A percentile compares a stretch with the other conserved stretches of the same genome.
Conservation (phyloP, 2,888 invertebrate species). For the Sinohyriopsis cumingii region DNA sequence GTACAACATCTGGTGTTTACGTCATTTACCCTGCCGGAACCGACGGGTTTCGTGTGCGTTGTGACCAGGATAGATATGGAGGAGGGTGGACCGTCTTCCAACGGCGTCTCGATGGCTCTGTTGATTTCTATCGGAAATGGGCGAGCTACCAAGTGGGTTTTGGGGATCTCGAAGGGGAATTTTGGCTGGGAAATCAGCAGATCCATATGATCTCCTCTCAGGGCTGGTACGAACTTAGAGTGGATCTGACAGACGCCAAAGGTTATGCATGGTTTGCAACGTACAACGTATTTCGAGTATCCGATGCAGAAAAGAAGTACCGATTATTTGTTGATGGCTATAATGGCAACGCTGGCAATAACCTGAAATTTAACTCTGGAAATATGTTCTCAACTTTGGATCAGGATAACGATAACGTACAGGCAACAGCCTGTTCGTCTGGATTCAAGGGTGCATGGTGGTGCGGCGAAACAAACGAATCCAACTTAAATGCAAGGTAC, state of each 20-base stretch:
- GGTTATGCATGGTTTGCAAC: slow-evolving; percentile 3
- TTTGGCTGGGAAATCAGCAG: slow-evolving; percentile 22
- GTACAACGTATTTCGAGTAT: slow-evolving; percentile 12
- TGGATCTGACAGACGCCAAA: slow-evolving; percentile 11
- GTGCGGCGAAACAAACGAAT: too few species aligned
- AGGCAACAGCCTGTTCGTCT: too few species aligned
- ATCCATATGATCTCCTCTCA: slow-evolving; percentile 12
- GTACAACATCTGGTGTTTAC: too few species aligned
- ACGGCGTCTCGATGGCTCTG: too few species aligned
- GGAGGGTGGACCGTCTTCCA: too few species aligned
- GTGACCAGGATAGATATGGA: too few species aligned
- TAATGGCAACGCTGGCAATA: slow-evolving; percentile 15
- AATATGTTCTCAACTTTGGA: too few species aligned
- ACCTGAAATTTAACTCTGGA: slow-evolving; percentile 3
- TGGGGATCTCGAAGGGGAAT: slow-evolving; percentile 13
- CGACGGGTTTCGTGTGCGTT: too few species aligned
- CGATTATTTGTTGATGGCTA: slow-evolving; percentile 9
- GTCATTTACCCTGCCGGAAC: too few species aligned
- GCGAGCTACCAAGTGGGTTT: slow-evolving; percentile 15
- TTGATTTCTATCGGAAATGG: slow-evolving; percentile 20
- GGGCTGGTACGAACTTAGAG: slow-evolving; percentile 13
- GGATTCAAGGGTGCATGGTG: too few species aligned
- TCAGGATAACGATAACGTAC: too few species aligned
- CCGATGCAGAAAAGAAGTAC: slow-evolving; percentile 3
- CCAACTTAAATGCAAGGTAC: too few species aligned